A percentile compares a stretch with the other conserved stretches of the same genome.
phyloP scores from a whole-genome alignment of 2,113 vertebrate species.

The Heteronetta atricapilla region DNA sequence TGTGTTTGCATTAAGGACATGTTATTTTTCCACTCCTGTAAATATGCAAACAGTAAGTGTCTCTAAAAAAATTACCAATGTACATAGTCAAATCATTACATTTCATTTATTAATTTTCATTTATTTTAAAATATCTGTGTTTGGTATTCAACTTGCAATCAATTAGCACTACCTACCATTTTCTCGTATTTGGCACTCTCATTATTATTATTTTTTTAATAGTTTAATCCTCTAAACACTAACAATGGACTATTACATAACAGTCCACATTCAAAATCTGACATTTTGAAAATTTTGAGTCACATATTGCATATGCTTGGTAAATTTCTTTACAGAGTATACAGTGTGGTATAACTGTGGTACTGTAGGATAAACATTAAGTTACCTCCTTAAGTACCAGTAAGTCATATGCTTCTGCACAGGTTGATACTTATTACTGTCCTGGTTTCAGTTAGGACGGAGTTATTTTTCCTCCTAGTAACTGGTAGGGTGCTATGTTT shows the following conservation, averaged over 20 bases:
- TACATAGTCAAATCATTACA: neutral
- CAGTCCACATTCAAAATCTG: neutral
- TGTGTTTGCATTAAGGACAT: neutral
- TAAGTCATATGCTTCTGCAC: neutral
- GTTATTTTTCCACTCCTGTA: neutral
- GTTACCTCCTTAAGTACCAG: neutral
- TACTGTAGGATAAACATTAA: neutral
- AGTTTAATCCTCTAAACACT: neutral
- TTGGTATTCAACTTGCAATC: neutral
- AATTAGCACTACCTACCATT: neutral
- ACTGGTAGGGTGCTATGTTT: too few relatives aligned
- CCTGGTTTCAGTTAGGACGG: too few relatives aligned
- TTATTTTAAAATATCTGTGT: neutral
- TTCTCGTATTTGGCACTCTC: neutral
- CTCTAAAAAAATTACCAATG: neutral
- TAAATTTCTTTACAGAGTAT: neutral
- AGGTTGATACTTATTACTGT: neutral
- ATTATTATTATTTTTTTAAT: too few relatives aligned
- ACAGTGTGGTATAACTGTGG: neutral
- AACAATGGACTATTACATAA: neutral
- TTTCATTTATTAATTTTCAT: neutral
- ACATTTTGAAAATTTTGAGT: neutral
- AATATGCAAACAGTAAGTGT: neutral
- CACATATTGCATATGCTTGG: neutral
- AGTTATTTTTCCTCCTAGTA: too few relatives aligned